Conservation (phyloP, 2,113 vertebrate genomes). For the Esox niger region DNA sequence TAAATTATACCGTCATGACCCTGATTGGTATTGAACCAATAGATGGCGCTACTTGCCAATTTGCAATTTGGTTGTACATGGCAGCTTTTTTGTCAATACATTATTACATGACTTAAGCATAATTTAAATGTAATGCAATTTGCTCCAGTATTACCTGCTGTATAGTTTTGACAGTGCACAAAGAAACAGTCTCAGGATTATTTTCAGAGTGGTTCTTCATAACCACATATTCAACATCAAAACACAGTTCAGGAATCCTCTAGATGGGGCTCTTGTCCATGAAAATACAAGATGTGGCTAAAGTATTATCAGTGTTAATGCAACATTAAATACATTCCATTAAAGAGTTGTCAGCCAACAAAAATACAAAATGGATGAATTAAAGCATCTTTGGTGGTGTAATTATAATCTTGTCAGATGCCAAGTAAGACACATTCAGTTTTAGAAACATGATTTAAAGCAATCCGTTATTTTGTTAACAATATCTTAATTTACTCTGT, state of each 20-base stretch:
- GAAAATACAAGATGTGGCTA: conserved; percentile 38
- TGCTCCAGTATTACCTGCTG: no score
- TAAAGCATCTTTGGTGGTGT: neutral
- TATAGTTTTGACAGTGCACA: no score
- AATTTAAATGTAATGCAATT: neutral
- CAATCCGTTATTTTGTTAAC: no score
- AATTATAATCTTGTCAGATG: no score
- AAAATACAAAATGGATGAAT: neutral
- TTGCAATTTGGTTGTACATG: neutral
- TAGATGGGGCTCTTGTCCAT: conserved; percentile 76
- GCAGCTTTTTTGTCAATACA: neutral
- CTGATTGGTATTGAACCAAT: conserved; percentile 37
- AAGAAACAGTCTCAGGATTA: no score
- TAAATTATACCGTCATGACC: neutral
- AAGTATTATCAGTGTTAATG: neutral
- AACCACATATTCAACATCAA: no score
- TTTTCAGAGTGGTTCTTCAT: neutral
- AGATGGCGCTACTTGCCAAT: conserved; percentile 55
- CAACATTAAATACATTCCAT: neutral
- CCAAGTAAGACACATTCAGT: no score
- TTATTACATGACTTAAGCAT: neutral
- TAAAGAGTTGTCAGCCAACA: neutral
- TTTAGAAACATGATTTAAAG: no score
- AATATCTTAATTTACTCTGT: no score
- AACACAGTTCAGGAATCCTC: no score